phyloP scores from a whole-genome alignment of 2,888 invertebrate species.

The Myopa testacea region DNA sequence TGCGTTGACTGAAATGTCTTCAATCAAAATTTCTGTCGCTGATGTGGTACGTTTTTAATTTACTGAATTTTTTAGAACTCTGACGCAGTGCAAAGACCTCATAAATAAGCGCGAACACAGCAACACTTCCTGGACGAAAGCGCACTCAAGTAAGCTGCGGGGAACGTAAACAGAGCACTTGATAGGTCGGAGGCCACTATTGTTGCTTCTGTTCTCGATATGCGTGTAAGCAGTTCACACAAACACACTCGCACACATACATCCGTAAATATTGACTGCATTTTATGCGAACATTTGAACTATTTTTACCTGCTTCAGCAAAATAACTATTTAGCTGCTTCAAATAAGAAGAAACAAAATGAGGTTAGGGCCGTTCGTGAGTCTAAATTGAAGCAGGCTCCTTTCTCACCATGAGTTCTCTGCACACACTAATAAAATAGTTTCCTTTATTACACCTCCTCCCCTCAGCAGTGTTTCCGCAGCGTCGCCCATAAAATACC shows the following conservation, averaged over 20 bases:
- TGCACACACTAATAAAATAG: neutral
- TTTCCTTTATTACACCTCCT: neutral
- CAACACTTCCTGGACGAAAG: neutral
- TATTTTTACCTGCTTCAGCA: neutral
- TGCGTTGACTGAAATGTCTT: neutral
- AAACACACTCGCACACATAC: neutral
- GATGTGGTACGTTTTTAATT: no score
- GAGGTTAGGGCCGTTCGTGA: slow-evolving; percentile 21
- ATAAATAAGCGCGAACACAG: neutral
- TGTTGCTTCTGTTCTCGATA: neutral
- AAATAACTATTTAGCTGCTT: neutral
- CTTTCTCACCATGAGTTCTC: neutral
- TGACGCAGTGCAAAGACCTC: neutral
- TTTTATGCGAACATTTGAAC: slow-evolving; percentile 1
- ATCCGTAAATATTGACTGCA: neutral
- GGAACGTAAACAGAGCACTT: neutral
- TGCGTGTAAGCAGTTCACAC: neutral
- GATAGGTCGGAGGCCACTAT: neutral
- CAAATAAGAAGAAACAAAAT: neutral
- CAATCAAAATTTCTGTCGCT: neutral
- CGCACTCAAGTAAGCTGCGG: neutral
- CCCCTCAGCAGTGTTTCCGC: neutral
- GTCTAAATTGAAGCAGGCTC: neutral
- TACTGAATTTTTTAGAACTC: no score
- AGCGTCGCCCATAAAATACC: neutral